Evolutionary conservation across 2,113 vertebrate species (phyloP).

Genomic region (Speoplatyrhinus poulsoni): DNA sequence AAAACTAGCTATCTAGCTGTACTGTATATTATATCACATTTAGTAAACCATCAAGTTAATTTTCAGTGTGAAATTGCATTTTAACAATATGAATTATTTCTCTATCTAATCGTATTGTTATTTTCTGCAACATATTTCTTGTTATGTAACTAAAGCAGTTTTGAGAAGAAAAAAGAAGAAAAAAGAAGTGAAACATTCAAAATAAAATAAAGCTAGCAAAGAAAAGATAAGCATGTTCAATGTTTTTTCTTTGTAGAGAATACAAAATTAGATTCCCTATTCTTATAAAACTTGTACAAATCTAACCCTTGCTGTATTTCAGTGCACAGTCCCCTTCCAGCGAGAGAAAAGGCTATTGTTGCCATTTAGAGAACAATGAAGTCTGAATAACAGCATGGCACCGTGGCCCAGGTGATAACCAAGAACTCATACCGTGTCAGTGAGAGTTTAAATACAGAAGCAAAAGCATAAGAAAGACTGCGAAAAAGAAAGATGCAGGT

Average conservation of each 20-base stretch:
- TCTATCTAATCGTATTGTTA: no score
- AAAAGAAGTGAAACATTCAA: background rate
- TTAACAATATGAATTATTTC: constrained; percentile 6
- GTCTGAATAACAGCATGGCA: constrained; percentile 42
- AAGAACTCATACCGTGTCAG: constrained; percentile 38
- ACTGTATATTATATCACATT: constrained; percentile 25
- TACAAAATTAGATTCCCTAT: background rate
- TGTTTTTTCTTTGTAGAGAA: constrained; percentile 21
- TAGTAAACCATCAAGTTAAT: constrained; percentile 47
- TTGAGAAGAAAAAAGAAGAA: constrained; percentile 30
- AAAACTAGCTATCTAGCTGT: constrained; percentile 46
- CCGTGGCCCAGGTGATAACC: constrained; percentile 39
- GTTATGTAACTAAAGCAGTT: constrained; percentile 49
- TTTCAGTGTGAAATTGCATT: constrained; percentile 39
- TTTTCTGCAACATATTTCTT: constrained; percentile 38
- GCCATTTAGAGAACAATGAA: constrained; percentile 52
- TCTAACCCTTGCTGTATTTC: constrained; percentile 26
- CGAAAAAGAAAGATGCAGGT: constrained; percentile 8
- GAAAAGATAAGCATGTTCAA: constrained; percentile 14
- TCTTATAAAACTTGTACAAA: constrained; percentile 32
- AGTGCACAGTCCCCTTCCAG: constrained; percentile 11
- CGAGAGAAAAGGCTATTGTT: constrained; percentile 30
- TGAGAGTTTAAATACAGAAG: constrained; percentile 43
- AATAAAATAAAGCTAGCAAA: constrained; percentile 8
- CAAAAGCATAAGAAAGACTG: constrained; percentile 18